Evolutionary conservation across 2,113 vertebrate genomes (phyloP), one percentile per base, ranked within the genome.

Genomic region (Butorides virescens): DNA sequence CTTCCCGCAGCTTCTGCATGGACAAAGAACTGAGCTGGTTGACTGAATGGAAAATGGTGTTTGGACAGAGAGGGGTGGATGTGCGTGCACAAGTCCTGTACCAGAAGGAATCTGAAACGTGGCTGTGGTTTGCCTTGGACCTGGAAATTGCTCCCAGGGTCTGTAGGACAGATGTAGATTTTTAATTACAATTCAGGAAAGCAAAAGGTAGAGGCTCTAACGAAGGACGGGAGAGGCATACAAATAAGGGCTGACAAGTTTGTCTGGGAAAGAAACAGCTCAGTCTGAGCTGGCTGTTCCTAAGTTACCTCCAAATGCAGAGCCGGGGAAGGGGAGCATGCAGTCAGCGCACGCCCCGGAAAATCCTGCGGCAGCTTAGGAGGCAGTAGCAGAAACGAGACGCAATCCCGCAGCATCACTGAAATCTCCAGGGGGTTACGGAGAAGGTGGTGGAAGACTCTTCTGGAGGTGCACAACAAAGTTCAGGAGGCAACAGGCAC

Each of bases 191-290:
- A 77, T 53, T 87, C 86, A 70, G 82, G 86, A 79, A 81, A 87
- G 68, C 58, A 63, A 90, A 76, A 83, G 88, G 63, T 83, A 71
- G 58, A 93, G 88, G 46, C 58, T 84, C 47, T 82, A 27, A 50
- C 92, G 89, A 36, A 55, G 46, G 70, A 55, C 39, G n/a, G 80
- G 74, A 67, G 50, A 49, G n/a, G 78, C 79, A 86, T 78, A 62
- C 62, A 70, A 79, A 93, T 23, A 91, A 88, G 53, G 52, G 9
- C 62, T 94, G 81, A 68, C 50, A 89, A 90, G 92, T 90, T 65
- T 67, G 90, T 49, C 88, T 90, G 82, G 94, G 46, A 78, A 81
- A 73, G 88, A 79, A 92, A 66, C 46, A 13, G 63, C 78, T 95
- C 95, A 70, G 14, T 46, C 66, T 46, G 46, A 88, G 42, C 65